Conservation (phyloP, 2,888 invertebrate species). For the Mycogona germanica region DNA sequence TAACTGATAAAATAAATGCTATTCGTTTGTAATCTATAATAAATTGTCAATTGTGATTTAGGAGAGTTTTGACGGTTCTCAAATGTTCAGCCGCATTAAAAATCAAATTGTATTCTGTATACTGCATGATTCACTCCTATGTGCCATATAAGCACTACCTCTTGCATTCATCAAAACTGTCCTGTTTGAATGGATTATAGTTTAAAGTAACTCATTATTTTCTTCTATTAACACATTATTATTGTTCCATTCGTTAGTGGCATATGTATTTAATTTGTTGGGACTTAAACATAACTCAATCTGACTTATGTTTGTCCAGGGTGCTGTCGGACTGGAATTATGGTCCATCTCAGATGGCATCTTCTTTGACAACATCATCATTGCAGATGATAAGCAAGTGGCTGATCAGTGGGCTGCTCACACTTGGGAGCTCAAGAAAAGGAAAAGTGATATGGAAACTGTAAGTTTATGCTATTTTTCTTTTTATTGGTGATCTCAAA, state of each 20-base stretch:
- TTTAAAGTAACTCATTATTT: background rate
- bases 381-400: conserved; percentile 65
- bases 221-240: conserved; percentile 2
- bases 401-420: conserved; percentile 69
- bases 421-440: conserved; percentile 72
- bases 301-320: conserved; percentile 41
- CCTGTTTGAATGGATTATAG: no score
- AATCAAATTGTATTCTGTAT: no score
- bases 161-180: no score
- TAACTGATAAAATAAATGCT: no score
- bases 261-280: background rate
- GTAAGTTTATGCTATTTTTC: conserved; percentile 42
- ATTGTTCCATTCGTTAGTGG: background rate
- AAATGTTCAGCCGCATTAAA: no score
- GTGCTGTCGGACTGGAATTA: conserved; percentile 87
- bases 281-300: no score
- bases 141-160: no score
- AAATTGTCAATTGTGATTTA: no score
- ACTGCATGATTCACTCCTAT: no score
- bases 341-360: conserved; percentile 97
- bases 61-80: no score
- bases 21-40: no score
- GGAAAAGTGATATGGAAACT: conserved; percentile 63
- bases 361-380: conserved; percentile 87
- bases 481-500: no score